Evolutionary conservation across 2,888 invertebrate genomes (phyloP).

Genomic region (Folsomia candida): DNA sequence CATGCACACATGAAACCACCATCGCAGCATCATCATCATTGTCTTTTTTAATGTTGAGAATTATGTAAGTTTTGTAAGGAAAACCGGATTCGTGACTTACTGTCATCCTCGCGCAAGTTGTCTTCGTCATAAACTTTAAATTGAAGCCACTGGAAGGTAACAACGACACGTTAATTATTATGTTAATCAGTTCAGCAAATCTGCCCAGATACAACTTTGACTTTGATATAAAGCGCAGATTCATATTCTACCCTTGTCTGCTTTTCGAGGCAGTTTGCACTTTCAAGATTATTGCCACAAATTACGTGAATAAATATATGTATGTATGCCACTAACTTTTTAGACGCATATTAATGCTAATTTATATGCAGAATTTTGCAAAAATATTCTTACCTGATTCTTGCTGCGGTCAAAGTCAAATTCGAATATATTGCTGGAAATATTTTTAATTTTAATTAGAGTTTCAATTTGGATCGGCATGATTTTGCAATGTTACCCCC

Average conservation of each 20-base stretch:
- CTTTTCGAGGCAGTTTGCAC: neutral
- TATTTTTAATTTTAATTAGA: too few species aligned
- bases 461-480: too few species aligned
- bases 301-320: neutral
- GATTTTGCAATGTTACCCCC: too few species aligned
- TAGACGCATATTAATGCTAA: neutral
- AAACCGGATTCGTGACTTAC: conserved; percentile 32
- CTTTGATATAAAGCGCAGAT: neutral
- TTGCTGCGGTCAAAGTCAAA: conserved; percentile 37
- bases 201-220: conserved; percentile 3
- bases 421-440: too few species aligned
- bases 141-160: conserved; percentile 15
- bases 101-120: conserved; percentile 28
- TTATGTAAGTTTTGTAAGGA: conserved; percentile 4
- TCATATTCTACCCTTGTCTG: neutral
- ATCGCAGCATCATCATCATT: too few species aligned
- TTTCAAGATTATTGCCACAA: neutral
- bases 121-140: conserved; percentile 29
- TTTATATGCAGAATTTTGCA: neutral
- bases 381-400: conserved; percentile 23
- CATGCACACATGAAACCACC: too few species aligned
- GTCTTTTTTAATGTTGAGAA: too few species aligned
- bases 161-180: neutral
- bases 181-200: neutral
- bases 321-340: neutral